phyloP scores from a whole-genome alignment of 2,797 vertebrate genomes.

The Xyrichtys novacula region DNA sequence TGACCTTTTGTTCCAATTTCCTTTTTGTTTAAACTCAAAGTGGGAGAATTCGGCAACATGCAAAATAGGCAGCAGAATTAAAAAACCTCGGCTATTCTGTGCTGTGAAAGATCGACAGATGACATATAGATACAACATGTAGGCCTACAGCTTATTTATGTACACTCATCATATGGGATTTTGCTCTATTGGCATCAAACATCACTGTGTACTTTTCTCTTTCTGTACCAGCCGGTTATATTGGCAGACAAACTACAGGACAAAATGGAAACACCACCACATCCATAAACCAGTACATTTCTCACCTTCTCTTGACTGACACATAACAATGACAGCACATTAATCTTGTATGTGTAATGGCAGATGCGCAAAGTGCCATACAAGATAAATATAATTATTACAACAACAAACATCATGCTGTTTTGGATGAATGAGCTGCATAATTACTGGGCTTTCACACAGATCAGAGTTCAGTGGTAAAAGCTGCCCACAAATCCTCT shows the following conservation, averaged over 20 bases:
- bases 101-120: constrained; percentile 18
- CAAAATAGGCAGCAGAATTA: not conserved
- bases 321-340: constrained; percentile 4
- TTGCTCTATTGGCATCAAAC: constrained; percentile 10
- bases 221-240: constrained; percentile 20
- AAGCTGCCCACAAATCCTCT: constrained; percentile 22
- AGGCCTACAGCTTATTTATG: not conserved
- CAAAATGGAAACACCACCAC: constrained; percentile 4
- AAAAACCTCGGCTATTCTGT: not conserved
- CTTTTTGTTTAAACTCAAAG: too few species aligned
- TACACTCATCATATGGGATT: constrained; percentile 3
- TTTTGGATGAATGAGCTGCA: constrained; percentile 23
- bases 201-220: constrained; percentile 10
- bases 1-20: too few species aligned
- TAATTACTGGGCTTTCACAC: constrained; percentile 22
- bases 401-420: constrained; percentile 3
- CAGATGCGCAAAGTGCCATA: constrained; percentile 4
- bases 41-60: not conserved
- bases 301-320: constrained; percentile 3
- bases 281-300: constrained; percentile 26
- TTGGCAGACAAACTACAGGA: constrained; percentile 19
- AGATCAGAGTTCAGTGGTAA: not conserved
- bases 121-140: constrained; percentile 11
- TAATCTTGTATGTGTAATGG: constrained; percentile 8
- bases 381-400: constrained; percentile 29